A percentile compares a stretch with the other conserved stretches of the same genome.
Evolutionary conservation across 2,888 invertebrate genomes (phyloP).

Genomic region (Rotaria sp.): DNA sequence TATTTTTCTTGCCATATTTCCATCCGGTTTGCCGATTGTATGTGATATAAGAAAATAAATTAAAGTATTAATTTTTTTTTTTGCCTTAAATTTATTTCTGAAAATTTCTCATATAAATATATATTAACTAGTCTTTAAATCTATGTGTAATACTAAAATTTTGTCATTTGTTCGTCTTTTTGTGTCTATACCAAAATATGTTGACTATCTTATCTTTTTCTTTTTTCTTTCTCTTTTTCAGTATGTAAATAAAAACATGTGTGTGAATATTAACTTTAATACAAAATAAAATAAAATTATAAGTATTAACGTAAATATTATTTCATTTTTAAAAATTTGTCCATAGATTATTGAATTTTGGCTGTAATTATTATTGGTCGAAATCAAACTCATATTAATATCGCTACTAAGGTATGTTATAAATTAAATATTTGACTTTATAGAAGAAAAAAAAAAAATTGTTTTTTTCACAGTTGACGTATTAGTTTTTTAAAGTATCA

Average conservation of each 20-base stretch:
- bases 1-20: not conserved
- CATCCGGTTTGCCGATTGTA: not conserved
- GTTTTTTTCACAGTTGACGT: no score
- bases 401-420: not conserved
- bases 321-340: not conserved
- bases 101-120: not conserved
- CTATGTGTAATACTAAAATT: not conserved
- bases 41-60: not conserved
- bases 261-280: not conserved
- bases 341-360: not conserved
- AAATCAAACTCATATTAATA: not conserved
- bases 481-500: no score
- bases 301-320: not conserved
- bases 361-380: not conserved
- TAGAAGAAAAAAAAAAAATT: no score
- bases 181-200: not conserved
- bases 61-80: not conserved
- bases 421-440: not conserved
- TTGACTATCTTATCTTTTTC: not conserved
- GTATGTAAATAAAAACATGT: constrained; percentile 16
- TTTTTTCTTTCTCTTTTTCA: not conserved
- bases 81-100: not conserved
- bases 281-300: not conserved
- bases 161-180: not conserved
- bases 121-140: not conserved